A percentile compares a stretch with the other conserved stretches of the same genome.
These are phyloP conservation scores for Lagria hirta DNA, from an alignment of 2,888 invertebrate species.

Conservation along the genomic window DNA sequence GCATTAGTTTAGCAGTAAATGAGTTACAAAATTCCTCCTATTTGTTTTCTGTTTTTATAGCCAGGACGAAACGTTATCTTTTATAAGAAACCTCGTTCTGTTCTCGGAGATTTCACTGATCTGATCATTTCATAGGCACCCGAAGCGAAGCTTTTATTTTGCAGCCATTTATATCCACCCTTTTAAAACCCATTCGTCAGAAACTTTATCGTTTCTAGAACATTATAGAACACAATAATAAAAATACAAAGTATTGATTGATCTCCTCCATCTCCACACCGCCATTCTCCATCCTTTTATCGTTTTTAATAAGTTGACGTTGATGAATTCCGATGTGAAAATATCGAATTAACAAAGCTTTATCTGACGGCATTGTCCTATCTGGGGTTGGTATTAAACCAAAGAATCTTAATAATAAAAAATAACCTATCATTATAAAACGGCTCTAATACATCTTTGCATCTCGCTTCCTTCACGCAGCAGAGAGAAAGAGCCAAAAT, in stretches of 20 bases:
- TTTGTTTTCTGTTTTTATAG: constrained; percentile 15
- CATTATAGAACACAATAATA: background rate
- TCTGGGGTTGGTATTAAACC: constrained; percentile 26
- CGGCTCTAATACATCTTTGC: constrained; percentile 37
- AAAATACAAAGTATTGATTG: background rate
- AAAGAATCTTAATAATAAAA: constrained; percentile 47
- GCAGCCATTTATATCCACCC: constrained; percentile 13
- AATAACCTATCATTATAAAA: constrained; percentile 47
- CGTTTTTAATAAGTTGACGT: constrained; percentile 17
- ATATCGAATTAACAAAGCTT: constrained; percentile 27
- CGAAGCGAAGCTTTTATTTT: constrained; percentile 8
- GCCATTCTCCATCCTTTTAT: constrained; percentile 3
- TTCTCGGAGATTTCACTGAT: constrained; percentile 4
- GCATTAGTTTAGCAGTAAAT: no score
- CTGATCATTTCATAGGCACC: constrained; percentile 14
- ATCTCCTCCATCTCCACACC: constrained; percentile 2
- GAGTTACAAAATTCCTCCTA: constrained; percentile 12
- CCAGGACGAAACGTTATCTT: constrained; percentile 11
- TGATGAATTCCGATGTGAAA: constrained; percentile 24
- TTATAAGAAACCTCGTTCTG: background rate
- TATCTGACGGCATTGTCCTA: constrained; percentile 14
- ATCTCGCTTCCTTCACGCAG: constrained; percentile 5
- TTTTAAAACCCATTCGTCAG: constrained; percentile 29
- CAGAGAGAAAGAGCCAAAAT: constrained; percentile 16
- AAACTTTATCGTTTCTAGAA: no score